These are phyloP conservation scores for Tinamus guttatus DNA, from an alignment of 2,113 vertebrate genomes.

Conservation along the genomic window DNA sequence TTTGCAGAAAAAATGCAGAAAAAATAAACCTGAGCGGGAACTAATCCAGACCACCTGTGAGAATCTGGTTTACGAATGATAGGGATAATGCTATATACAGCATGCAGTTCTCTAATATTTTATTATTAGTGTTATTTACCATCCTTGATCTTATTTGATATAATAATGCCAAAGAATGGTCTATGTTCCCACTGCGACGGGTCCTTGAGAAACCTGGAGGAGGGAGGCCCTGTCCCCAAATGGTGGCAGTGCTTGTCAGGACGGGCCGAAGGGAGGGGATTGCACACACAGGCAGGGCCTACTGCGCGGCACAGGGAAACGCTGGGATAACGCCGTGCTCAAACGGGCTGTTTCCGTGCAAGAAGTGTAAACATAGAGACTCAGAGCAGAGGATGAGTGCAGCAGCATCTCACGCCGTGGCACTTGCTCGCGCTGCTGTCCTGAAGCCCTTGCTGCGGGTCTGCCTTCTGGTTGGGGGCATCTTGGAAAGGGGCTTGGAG, in stretches of 20 bases:
- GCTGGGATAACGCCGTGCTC: neutral
- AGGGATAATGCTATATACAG: neutral
- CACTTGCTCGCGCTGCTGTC: accelerated
- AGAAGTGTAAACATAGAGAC: neutral
- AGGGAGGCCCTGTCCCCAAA: neutral
- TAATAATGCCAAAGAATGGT: neutral
- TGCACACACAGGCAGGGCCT: accelerated
- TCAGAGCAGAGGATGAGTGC: neutral
- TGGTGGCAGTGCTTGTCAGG: accelerated
- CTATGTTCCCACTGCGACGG: accelerated
- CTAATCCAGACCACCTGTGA: neutral
- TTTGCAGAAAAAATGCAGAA: slow-evolving; percentile 56
- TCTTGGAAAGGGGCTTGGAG: neutral
- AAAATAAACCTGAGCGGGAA: slow-evolving; percentile 5
- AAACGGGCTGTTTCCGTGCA: neutral
- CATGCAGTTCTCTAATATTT: neutral
- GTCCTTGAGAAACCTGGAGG: neutral
- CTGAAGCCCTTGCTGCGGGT: accelerated
- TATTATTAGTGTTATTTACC: neutral
- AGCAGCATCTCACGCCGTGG: neutral
- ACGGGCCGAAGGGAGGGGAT: neutral
- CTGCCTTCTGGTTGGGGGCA: neutral
- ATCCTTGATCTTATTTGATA: neutral
- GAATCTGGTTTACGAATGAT: neutral
- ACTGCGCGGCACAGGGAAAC: too few species aligned